Evolutionary conservation across 2,113 vertebrate species (phyloP).

Genomic region (Rutilus rutilus): DNA sequence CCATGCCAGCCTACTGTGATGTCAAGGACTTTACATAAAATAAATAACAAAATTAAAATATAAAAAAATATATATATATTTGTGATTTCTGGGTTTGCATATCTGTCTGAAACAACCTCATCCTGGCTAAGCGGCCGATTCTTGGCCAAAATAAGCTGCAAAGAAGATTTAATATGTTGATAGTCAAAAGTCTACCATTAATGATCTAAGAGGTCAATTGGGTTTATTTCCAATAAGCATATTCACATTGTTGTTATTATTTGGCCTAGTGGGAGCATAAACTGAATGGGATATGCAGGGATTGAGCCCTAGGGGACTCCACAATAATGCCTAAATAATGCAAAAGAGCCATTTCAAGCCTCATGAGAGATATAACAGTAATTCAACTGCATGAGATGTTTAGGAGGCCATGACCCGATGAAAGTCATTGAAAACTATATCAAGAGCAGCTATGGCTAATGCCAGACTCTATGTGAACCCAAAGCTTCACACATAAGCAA

Average conservation of each 20-base stretch:
- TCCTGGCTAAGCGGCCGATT: neutral
- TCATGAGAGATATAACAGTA: conserved; percentile 21
- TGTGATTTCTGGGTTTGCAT: neutral
- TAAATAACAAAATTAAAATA: neutral
- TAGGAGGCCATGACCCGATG: neutral
- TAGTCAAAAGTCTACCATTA: conserved; percentile 8
- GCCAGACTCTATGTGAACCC: neutral
- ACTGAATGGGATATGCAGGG: neutral
- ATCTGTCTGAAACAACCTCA: neutral
- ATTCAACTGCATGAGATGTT: neutral
- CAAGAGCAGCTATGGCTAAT: neutral
- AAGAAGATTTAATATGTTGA: neutral
- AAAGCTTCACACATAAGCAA: conserved; percentile 20
- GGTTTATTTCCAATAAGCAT: conserved; percentile 3
- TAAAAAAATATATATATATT: neutral
- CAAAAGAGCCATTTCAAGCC: conserved; percentile 17
- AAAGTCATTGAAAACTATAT: conserved; percentile 1
- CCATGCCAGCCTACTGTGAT: neutral
- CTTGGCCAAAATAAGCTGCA: neutral
- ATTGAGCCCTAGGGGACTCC: neutral
- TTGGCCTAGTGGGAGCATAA: neutral
- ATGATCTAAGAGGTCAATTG: conserved; percentile 6
- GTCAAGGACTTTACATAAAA: neutral
- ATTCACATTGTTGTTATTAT: neutral
- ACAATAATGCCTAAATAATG: conserved; percentile 5